Conservation (phyloP, 2,113 vertebrate species). For the Recurvirostra avosetta region DNA sequence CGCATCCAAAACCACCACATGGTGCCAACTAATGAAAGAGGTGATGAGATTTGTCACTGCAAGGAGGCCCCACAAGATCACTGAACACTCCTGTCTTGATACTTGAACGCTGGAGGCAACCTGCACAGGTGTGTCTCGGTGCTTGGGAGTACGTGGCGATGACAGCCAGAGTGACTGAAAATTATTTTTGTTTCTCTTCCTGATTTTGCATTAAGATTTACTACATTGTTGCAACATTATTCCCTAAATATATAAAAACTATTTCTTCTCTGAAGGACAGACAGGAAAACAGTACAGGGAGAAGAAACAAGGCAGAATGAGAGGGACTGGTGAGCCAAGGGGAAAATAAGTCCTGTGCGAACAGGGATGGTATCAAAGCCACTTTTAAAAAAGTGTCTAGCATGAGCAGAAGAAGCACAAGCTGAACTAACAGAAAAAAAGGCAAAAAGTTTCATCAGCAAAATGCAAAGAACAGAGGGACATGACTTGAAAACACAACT, state of each 20-base stretch:
- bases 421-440: background rate
- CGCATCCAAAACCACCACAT: background rate
- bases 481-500: background rate
- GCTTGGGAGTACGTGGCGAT: fast-evolving
- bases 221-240: background rate
- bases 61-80: background rate
- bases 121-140: background rate
- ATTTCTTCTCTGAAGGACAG: background rate
- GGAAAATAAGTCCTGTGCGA: background rate
- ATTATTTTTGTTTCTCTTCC: background rate
- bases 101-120: background rate
- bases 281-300: background rate
- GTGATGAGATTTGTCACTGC: background rate
- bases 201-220: background rate
- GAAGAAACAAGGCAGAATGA: background rate
- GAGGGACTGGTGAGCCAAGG: background rate
- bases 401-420: background rate
- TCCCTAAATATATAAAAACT: background rate
- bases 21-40: background rate
- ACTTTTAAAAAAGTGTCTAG: background rate
- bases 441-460: background rate
- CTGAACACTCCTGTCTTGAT: background rate
- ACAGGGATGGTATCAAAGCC: background rate
- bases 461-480: background rate
- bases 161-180: background rate